Evolutionary conservation across 2,113 vertebrate genomes (phyloP), one percentile per base, ranked within the genome.

Genomic region (Pholis gunnellus): DNA sequence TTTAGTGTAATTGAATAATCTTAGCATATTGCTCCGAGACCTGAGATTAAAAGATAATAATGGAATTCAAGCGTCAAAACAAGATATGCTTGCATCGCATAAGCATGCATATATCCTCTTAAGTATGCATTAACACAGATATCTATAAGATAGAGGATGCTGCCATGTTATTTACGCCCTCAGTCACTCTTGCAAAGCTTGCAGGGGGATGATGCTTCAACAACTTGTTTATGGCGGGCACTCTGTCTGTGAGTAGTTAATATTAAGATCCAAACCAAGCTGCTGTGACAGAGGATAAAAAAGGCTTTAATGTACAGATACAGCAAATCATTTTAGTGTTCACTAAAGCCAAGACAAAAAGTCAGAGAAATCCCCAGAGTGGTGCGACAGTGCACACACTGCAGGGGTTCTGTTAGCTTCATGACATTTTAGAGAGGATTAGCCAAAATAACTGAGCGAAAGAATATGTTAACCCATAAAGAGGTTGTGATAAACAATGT

Each of bases 91-190:
- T 72, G 60, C 86, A 69, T 87, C 44, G 57, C 66, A 77, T 84
- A 86, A 87, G 50, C 60, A 79, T 72, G 74, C 52, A 18, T 86
- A 78, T 69, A 83, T 90, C 81, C 88, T 54, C 76, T 89, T 91
- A 91, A 93, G 87, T 84, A 85, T 82, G 87, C 80, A 93, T 93
- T 94, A 89, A 86, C 89, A 94, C 85, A 89, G 75, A 93, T 88
- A 91, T 80, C 38, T 70, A 71, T 84, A 72, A 78, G 56, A 83
- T 66, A 65, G 20, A 20, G 76, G 71, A 22, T 69, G 78, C 17
- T 66, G 61, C 59, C 22, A 0, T 71, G 52, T 61, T 82, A 70
- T 77, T 54, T 78, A 75, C 22, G 36, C 72, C 72, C 74, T 20
- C 40, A 60, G 68, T 87, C 81, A 81, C 81, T 86, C 68, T 78